These are phyloP conservation scores for Hypotaenidia philippensis DNA, from an alignment of 2,797 vertebrate genomes.

Conservation along the genomic window DNA sequence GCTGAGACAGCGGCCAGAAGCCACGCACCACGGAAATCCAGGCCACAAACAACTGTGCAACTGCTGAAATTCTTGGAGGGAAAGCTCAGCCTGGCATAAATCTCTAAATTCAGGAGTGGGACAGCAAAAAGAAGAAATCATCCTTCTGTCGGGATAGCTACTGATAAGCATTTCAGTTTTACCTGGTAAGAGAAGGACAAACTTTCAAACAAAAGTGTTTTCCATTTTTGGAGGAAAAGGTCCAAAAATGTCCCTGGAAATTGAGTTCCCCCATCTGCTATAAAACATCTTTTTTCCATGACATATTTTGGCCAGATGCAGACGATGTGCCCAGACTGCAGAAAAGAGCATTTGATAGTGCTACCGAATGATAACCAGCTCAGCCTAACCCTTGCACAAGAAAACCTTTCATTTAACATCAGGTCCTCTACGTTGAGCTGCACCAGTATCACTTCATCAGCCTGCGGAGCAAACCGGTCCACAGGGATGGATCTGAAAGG, in stretches of 20 bases:
- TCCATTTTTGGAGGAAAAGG: not conserved
- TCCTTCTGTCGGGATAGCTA: not conserved
- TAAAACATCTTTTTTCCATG: not conserved
- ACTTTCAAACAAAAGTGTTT: not conserved
- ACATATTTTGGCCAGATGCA: constrained; percentile 19
- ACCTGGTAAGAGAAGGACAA: not conserved
- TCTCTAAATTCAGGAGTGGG: not conserved
- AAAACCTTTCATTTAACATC: not conserved
- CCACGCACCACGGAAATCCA: accelerated
- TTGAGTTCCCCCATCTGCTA: not conserved
- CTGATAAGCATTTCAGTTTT: not conserved
- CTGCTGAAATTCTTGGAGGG: not conserved
- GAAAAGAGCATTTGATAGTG: not conserved
- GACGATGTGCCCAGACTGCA: not conserved
- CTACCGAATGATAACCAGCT: not conserved
- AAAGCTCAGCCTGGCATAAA: not conserved
- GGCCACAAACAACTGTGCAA: accelerated
- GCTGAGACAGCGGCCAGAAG: not conserved
- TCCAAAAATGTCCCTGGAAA: not conserved
- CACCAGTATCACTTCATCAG: not conserved
- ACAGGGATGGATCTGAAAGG: constrained; percentile 24
- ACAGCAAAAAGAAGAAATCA: not conserved
- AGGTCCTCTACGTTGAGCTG: not conserved
- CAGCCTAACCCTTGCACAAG: not conserved
- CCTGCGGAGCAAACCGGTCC: not conserved